Conservation (phyloP, 1,140 invertebrate genomes). For the Cherax destructor region DNA sequence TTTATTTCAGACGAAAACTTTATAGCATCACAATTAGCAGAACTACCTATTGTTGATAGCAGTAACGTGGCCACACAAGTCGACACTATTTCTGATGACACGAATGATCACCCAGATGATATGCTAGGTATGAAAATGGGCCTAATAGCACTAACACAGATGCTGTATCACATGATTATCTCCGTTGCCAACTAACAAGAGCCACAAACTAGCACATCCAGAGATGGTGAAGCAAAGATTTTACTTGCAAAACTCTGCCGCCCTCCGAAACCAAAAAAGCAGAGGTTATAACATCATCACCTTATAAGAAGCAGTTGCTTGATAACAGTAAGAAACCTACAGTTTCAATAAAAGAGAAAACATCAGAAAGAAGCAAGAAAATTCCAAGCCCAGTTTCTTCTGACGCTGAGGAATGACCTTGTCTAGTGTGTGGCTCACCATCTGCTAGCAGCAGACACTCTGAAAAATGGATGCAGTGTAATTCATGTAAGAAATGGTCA, state of each 20-base stretch:
- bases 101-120: too few relatives aligned
- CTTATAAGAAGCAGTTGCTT: constrained; percentile 36
- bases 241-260: constrained; percentile 11
- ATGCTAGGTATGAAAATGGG: too few relatives aligned
- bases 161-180: too few relatives aligned
- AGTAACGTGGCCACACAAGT: too few relatives aligned
- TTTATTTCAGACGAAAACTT: too few relatives aligned
- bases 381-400: constrained; percentile 27
- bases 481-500: constrained; percentile 26
- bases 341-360: constrained; percentile 8
- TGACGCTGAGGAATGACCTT: constrained; percentile 24
- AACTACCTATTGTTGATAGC: too few relatives aligned
- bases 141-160: too few relatives aligned
- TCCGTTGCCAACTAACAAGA: too few relatives aligned
- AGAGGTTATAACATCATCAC: constrained; percentile 40
- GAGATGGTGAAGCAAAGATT: too few relatives aligned
- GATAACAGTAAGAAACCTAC: neutral
- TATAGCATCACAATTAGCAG: too few relatives aligned
- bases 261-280: constrained; percentile 35
- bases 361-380: constrained; percentile 22
- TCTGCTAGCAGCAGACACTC: constrained; percentile 19
- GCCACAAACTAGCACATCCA: too few relatives aligned
- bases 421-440: constrained; percentile 12
- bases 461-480: constrained; percentile 44
- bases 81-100: too few relatives aligned